A percentile compares a stretch with the other conserved stretches of the same genome.
These are phyloP conservation scores for Bombus consobrinus DNA, from an alignment of 1,140 invertebrate species.

Conservation along the genomic window DNA sequence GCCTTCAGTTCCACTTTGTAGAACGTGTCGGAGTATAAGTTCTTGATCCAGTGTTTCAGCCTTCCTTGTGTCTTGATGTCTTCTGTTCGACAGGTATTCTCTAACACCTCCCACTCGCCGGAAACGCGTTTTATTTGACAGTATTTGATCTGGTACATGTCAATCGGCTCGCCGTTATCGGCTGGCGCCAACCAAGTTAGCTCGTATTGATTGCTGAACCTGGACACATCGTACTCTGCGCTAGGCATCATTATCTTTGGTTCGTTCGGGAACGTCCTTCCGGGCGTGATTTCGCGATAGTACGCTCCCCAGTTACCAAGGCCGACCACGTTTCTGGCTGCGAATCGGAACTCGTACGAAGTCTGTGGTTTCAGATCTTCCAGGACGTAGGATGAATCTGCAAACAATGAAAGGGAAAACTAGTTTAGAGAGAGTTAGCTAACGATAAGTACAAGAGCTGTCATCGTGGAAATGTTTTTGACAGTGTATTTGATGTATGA, in stretches of 20 bases:
- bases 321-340: conserved; percentile 92
- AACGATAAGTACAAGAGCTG: too few relatives aligned
- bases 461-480: too few relatives aligned
- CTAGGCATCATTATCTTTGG: conserved; percentile 80
- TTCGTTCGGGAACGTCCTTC: conserved; percentile 83
- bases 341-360: conserved; percentile 93
- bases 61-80: conserved; percentile 85
- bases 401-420: neutral
- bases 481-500: too few relatives aligned
- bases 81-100: conserved; percentile 84
- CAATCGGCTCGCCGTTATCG: conserved; percentile 94
- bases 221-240: conserved; percentile 78
- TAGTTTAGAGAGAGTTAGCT: neutral
- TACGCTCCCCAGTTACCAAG: conserved; percentile 87
- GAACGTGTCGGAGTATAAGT: conserved; percentile 88
- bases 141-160: conserved; percentile 91
- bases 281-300: conserved; percentile 83
- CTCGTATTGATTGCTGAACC: conserved; percentile 90
- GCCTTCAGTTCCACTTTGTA: conserved; percentile 93
- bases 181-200: conserved; percentile 91
- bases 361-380: conserved; percentile 90
- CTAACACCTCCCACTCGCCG: conserved; percentile 85
- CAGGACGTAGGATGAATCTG: conserved; percentile 89
- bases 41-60: conserved; percentile 86
- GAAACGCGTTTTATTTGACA: conserved; percentile 86